Conservation (phyloP, 1,140 invertebrate species). For the Rhizoglyphus robini region DNA sequence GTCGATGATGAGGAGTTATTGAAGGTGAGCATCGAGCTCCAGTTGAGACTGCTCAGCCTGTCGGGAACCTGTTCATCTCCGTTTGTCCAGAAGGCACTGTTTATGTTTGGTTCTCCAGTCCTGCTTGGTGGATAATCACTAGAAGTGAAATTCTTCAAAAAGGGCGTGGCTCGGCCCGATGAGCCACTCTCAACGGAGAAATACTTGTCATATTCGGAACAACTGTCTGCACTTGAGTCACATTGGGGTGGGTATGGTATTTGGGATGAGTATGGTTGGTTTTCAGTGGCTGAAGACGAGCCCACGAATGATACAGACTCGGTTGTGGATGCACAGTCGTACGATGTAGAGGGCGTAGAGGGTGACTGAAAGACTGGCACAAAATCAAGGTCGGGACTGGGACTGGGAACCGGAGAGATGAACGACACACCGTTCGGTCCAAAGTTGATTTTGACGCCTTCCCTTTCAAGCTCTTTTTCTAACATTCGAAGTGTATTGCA, state of each 20-base stretch:
- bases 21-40: slow-evolving; percentile 73
- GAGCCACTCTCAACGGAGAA: slow-evolving; percentile 23
- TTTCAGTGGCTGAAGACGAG: background rate
- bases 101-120: background rate
- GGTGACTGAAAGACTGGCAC: slow-evolving; percentile 25
- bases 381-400: slow-evolving; percentile 26
- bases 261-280: background rate
- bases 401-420: slow-evolving; percentile 22
- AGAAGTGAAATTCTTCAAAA: slow-evolving; percentile 21
- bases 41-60: slow-evolving; percentile 52
- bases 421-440: slow-evolving; percentile 25
- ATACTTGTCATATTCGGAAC: slow-evolving; percentile 23
- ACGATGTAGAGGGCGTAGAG: background rate
- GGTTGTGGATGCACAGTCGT: background rate
- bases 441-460: slow-evolving; percentile 38
- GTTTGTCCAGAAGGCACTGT: slow-evolving; percentile 26
- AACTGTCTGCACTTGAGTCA: slow-evolving; percentile 1
- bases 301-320: background rate
- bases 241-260: background rate
- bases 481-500: slow-evolving; percentile 81
- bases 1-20: slow-evolving; percentile 65
- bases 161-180: slow-evolving; percentile 28
- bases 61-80: slow-evolving; percentile 54
- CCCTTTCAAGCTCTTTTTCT: slow-evolving; percentile 74
- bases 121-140: background rate